Percentiles rank a stretch among this genome's conserved stretches.
Evolutionary conservation across 2,888 invertebrate genomes (phyloP).

Genomic region (Sinopyrophorus schimmeli): DNA sequence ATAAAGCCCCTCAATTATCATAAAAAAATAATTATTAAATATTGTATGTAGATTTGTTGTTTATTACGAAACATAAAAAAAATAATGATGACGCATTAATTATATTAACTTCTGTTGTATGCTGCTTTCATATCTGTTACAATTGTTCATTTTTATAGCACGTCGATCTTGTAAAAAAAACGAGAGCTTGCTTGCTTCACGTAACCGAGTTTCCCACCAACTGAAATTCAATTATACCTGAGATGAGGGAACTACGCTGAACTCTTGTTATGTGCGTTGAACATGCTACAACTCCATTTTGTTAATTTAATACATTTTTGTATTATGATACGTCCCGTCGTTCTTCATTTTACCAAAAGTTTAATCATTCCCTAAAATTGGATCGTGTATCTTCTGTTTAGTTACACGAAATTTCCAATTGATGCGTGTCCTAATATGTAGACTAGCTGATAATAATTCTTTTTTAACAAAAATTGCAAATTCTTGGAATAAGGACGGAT

Average conservation of each 20-base stretch:
- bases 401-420: slow-evolving; percentile 17
- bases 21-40: too few relatives aligned
- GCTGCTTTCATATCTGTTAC: too few relatives aligned
- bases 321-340: slow-evolving; percentile 35
- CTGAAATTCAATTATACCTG: slow-evolving; percentile 37
- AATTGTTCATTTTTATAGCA: slow-evolving; percentile 16
- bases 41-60: too few relatives aligned
- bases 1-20: too few relatives aligned
- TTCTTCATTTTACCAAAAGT: slow-evolving; percentile 38
- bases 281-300: slow-evolving; percentile 42
- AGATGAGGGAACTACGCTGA: slow-evolving; percentile 30
- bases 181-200: slow-evolving; percentile 14
- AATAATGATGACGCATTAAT: not conserved
- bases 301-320: slow-evolving; percentile 41
- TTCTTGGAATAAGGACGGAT: slow-evolving; percentile 27
- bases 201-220: slow-evolving; percentile 26
- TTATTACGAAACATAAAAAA: not conserved
- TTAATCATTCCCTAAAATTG: slow-evolving; percentile 38
- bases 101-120: slow-evolving; percentile 4
- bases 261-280: slow-evolving; percentile 35
- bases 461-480: slow-evolving; percentile 25
- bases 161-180: slow-evolving; percentile 22
- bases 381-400: slow-evolving; percentile 35
- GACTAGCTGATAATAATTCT: slow-evolving; percentile 8
- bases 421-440: slow-evolving; percentile 10